Evolutionary conservation across 2,113 vertebrate genomes (phyloP), one percentile per base, ranked within the genome.

Genomic region (Corydoras maculifer): DNA sequence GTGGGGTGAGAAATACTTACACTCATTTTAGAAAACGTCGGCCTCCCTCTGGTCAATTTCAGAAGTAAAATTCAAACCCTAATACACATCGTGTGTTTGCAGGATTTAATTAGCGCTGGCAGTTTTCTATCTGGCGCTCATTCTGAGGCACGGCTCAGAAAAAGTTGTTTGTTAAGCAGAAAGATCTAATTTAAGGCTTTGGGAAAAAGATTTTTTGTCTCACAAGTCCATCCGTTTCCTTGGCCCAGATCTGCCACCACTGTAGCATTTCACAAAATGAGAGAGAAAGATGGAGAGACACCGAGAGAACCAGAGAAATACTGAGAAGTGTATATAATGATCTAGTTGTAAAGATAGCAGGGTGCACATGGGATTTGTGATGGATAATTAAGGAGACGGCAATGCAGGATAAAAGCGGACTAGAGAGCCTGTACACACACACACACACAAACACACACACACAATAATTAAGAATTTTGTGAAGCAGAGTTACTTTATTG

Each of bases 241-340:
- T 84, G 85, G 68, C 84, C 85, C 55, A 79, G 84, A 88, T 88
- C 84, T 86, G 87, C 86, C 87, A 85, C 78, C 81, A 80, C 80
- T 64, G 77, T 83, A 83, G 78, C 82, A 84, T 80, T 84, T 87
- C 78, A 86, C 82, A 78, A 29, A 64, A 58, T 70, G 70, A 55
- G 51, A 72, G 58, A 75, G 51, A 30, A 67, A 62, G 32, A 58
- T 81, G 78, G 15, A 51, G 70, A 75, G 64, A 53, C 53, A 69
- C 48, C 74, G 75, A 80, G 77, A 35, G 5, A 73, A 18, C 51
- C 12, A 60, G 65, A 54, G 84, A 81, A 18, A 54, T 67, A 77
- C 64, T 50, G 32, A 50, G 57, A 68, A 79, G 80, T 77, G 54
- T 53, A 76, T 61, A 65, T 69, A 81, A 79, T 79, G 76, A 82